Base-by-base conservation (phyloP, 2,888 invertebrate genomes). In the Sesamia inferens region DNA sequence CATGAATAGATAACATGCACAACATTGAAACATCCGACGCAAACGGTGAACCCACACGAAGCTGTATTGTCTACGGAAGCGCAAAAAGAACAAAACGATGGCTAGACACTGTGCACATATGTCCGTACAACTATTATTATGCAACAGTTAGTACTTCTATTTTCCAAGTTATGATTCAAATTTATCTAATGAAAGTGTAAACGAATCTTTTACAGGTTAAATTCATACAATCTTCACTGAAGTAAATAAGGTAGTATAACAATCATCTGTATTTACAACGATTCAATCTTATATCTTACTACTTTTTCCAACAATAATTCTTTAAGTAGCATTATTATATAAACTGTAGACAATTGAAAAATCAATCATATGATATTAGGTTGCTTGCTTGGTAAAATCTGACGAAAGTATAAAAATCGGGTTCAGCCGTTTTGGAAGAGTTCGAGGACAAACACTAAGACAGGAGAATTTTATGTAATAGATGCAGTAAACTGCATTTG, bases 61-160 rank as follows among this genome's bases (percentile, higher is more conserved):
- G 80, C 31, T 80, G 77, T 78, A 77, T 83, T 83, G 80, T 83
- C 75, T 83, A 76, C 63, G 74, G 68, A 80, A 83, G 73, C 73
- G 47, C 44, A 82, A 83, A 83, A 82, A 65, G 71, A 81, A 71
- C 66, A 83, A 79, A 79, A 83, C 58, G 22, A 19, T 42, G 55
- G n/a, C 71, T 79, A 82, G 70, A 75, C 72, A 77, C 22, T 59
- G 71, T 22, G 61, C 83, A 80, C 75, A 83, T 31, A 31, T 83
- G 83, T 82, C 83, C 64, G 66, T 61, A 58, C 57, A 59, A 69
- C 64, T 82, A 76, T 76, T 68, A 79, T 82, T 79, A 82, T 64
- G 80, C 70, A 82, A 82, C 55, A 62, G 68, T 64, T 51, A 71
- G 63, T 55, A 22, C n/a, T n/a, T 65, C 61, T 66, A 22, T 82